These are phyloP conservation scores for Xanthorhoe designata DNA, from an alignment of 2,888 invertebrate species.

Conservation along the genomic window DNA sequence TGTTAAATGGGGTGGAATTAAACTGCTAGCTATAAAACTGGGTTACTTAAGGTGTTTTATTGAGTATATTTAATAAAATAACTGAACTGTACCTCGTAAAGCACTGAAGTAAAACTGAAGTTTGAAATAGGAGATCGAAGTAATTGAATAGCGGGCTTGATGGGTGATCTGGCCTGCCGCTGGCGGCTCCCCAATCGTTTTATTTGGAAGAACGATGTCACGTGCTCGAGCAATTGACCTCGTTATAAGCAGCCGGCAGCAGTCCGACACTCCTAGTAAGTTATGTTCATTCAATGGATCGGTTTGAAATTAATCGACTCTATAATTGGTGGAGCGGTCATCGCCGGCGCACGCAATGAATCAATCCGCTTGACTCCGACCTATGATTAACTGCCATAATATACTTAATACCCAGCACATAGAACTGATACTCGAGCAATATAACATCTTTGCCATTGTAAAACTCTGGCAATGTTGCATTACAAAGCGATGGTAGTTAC, in stretches of 20 bases:
- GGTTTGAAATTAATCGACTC: conserved; percentile 16
- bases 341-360: conserved; percentile 12
- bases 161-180: too few relatives aligned
- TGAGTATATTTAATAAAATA: neutral
- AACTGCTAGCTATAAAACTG: conserved; percentile 12
- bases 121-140: neutral
- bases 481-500: neutral
- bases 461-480: neutral
- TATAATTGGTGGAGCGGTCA: conserved; percentile 11
- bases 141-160: neutral
- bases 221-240: conserved; percentile 10
- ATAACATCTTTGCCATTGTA: neutral
- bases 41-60: conserved; percentile 26
- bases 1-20: conserved; percentile 21
- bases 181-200: conserved; percentile 17
- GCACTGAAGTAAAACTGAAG: neutral
- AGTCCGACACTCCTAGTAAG: neutral
- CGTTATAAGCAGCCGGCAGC: neutral
- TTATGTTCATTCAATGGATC: neutral
- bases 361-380: conserved; percentile 15
- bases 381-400: conserved; percentile 3
- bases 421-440: neutral
- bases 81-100: neutral
- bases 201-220: conserved; percentile 16
- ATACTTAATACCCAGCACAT: neutral